Conservation (phyloP, 2,888 invertebrate species). For the Drosophila lutescens region DNA sequence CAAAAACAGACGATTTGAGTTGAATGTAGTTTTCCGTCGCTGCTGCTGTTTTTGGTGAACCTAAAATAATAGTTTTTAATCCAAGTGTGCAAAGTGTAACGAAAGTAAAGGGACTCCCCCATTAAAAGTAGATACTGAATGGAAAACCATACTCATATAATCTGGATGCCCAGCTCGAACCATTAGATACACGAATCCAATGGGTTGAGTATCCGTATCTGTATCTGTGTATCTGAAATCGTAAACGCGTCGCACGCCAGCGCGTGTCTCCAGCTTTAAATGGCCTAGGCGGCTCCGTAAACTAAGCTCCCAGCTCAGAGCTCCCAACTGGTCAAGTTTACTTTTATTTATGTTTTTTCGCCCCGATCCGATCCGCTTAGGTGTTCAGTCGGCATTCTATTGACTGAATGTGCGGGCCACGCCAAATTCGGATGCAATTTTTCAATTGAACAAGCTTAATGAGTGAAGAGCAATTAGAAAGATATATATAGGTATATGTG, state of each 20-base stretch:
- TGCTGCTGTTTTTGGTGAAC: slow-evolving; percentile 41
- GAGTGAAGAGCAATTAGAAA: slow-evolving; percentile 33
- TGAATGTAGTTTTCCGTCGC: slow-evolving; percentile 25
- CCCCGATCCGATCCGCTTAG: slow-evolving; percentile 15
- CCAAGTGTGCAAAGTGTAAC: slow-evolving; percentile 47
- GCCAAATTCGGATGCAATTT: slow-evolving; percentile 65
- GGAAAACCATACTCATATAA: slow-evolving; percentile 3
- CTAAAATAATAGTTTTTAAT: slow-evolving; percentile 35
- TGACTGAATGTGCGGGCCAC: slow-evolving; percentile 31
- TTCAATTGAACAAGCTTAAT: slow-evolving; percentile 59
- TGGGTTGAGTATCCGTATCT: slow-evolving; percentile 44
- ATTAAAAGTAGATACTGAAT: slow-evolving; percentile 1
- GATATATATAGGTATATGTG: slow-evolving; percentile 12
- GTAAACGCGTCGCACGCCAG: slow-evolving; percentile 50
- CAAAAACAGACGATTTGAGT: slow-evolving; percentile 41
- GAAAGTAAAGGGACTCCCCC: slow-evolving; percentile 11
- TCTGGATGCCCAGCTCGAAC: slow-evolving; percentile 5
- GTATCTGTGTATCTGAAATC: slow-evolving; percentile 46
- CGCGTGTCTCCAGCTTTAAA: slow-evolving; percentile 64
- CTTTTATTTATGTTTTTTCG: slow-evolving; percentile 27
- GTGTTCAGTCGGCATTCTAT: slow-evolving; percentile 47
- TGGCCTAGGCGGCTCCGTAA: slow-evolving; percentile 42
- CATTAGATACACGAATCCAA: slow-evolving; percentile 31
- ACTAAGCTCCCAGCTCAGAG: slow-evolving; percentile 22
- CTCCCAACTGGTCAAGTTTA: slow-evolving; percentile 34